Conservation (phyloP, 2,113 vertebrate genomes). For the Amia ocellicauda region DNA sequence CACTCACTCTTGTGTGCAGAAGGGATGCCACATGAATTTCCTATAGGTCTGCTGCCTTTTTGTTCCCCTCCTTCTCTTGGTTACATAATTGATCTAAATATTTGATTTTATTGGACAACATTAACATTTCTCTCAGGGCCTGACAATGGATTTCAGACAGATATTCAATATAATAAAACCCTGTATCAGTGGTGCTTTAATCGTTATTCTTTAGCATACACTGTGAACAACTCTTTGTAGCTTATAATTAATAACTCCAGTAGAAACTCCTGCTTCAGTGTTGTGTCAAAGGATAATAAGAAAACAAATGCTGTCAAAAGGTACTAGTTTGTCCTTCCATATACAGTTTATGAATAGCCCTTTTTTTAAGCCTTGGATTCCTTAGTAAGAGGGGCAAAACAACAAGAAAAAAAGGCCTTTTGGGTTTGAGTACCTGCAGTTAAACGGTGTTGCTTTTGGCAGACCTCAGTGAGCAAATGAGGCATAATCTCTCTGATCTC, state of each 20-base stretch:
- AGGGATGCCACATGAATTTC: too few relatives aligned
- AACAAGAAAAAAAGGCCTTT: conserved; percentile 48
- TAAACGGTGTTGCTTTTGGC: conserved; percentile 78
- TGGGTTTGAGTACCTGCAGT: conserved; percentile 74
- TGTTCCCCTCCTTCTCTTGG: too few relatives aligned
- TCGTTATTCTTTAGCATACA: too few relatives aligned
- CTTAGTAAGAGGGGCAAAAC: conserved; percentile 19
- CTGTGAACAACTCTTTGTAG: too few relatives aligned
- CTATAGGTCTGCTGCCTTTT: too few relatives aligned
- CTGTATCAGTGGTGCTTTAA: too few relatives aligned
- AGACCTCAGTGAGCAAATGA: conserved; percentile 67
- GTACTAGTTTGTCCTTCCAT: conserved; percentile 52
- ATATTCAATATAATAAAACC: too few relatives aligned
- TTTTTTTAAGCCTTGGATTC: conserved; percentile 56
- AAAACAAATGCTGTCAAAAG: conserved; percentile 36
- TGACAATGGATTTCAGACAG: too few relatives aligned
- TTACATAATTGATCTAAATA: too few relatives aligned
- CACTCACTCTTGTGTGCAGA: too few relatives aligned
- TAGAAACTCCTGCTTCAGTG: not conserved
- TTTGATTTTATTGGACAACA: too few relatives aligned
- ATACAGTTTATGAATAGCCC: conserved; percentile 55
- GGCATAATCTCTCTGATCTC: conserved; percentile 73
- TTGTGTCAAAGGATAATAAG: not conserved
- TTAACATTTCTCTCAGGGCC: too few relatives aligned
- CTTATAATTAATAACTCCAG: not conserved